These are phyloP conservation scores for Bubalus kerabau DNA, from an alignment of 2,113 vertebrate species.

Conservation along the genomic window DNA sequence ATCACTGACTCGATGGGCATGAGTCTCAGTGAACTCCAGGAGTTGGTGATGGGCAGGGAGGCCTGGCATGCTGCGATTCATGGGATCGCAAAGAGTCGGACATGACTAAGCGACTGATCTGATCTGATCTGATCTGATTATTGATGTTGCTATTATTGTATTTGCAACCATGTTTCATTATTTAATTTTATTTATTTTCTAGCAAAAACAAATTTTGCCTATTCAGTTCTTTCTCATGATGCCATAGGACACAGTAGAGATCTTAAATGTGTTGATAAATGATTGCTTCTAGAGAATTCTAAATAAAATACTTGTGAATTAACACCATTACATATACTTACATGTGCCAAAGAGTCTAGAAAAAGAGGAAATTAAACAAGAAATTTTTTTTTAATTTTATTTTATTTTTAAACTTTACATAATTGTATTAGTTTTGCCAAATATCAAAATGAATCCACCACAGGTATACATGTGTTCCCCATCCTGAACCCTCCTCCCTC, in stretches of 20 bases:
- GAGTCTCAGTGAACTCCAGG: no score
- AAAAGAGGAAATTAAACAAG: not conserved
- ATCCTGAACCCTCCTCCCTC: no score
- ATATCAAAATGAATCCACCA: no score
- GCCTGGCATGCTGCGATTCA: no score
- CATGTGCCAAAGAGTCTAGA: not conserved
- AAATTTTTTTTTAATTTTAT: no score
- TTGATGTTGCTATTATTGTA: not conserved
- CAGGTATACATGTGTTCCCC: no score
- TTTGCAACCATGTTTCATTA: not conserved
- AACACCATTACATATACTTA: not conserved
- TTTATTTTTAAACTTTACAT: no score
- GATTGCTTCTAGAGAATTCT: not conserved
- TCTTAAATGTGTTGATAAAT: not conserved
- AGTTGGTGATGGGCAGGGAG: no score
- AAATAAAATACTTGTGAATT: not conserved
- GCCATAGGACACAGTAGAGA: not conserved
- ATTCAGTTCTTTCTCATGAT: not conserved
- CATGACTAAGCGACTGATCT: no score
- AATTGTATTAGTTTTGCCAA: no score
- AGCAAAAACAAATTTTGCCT: not conserved
- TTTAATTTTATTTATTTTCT: not conserved
- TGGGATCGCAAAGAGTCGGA: no score
- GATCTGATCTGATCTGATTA: not conserved
- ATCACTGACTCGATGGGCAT: no score